These are phyloP conservation scores for Lepilemur septentrionalis DNA, from an alignment of 2,797 vertebrate genomes.

Conservation along the genomic window DNA sequence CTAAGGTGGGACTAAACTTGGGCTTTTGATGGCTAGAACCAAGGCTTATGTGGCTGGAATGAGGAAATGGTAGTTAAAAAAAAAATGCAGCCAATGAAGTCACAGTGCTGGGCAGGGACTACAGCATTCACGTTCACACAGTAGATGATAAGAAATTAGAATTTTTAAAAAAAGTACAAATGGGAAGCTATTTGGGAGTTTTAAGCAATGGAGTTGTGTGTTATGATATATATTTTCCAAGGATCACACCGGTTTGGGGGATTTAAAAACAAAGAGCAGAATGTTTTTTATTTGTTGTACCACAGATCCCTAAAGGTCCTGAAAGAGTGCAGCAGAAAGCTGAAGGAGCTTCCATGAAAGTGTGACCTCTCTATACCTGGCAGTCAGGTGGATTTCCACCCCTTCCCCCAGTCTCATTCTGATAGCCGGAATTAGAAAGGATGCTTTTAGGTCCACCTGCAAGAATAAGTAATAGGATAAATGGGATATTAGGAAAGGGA, in stretches of 20 bases:
- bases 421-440: neutral
- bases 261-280: neutral
- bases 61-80: neutral
- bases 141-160: neutral
- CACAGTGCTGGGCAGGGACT: rapidly evolving
- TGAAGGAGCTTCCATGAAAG: neutral
- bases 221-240: neutral
- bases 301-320: neutral
- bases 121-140: neutral
- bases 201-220: neutral
- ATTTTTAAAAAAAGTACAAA: neutral
- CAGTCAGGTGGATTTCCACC: neutral
- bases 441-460: neutral
- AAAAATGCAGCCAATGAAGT: neutral
- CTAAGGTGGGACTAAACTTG: neutral
- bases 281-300: neutral
- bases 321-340: neutral
- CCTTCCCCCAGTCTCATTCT: neutral
- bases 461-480: neutral
- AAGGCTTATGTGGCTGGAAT: neutral
- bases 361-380: neutral
- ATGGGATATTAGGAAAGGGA: neutral
- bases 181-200: neutral
- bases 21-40: neutral
- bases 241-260: neutral